Evolutionary conservation across 1,140 invertebrate genomes (phyloP), one percentile per base, ranked within the genome.

Genomic region (Camponotus pennsylvanicus): DNA sequence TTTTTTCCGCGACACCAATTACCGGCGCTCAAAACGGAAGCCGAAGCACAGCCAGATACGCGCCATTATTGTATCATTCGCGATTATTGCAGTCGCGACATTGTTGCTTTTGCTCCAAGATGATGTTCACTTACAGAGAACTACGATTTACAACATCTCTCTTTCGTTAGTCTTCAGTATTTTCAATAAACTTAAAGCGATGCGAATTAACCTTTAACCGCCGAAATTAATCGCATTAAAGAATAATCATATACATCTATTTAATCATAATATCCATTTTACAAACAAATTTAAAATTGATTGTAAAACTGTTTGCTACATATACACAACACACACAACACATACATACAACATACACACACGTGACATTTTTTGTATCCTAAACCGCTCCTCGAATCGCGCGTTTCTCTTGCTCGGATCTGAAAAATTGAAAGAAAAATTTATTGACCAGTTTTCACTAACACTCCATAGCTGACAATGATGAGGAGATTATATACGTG

Each of bases 1-100:
- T 85, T 80, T 27, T 88, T 77, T 88, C 27, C 66, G 76, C 69
- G 82, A 90, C 89, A 90, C 83, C 89, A 87, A 91, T 92, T 91
- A 87, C 77, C 79, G 21, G 67, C 78, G 21, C 61, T 83, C 11
- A 2, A 6, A 57, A 49, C 55, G 55, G n/a, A 63, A 45, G 32
- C 57, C 55, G 40, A 13, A 59, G 67, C 40, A 27, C 27, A 61
- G 32, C 37, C 49, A 40, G 69, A 55, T 40, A 63, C 49, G 49
- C 66, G 34, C 2, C 32, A 4, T n/a, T 37, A 34, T 37, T 61
- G 27, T 18, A 18, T 15, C 67, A 2, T 27, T 71, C 40, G 34
- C 71, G 75, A 67, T 42, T 80, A 42, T 85, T 57, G 42, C 40
- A 59, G n/a, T 69, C 27, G 55, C 55, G 21, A 55, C 63, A n/a